Evolutionary conservation across 2,888 invertebrate genomes (phyloP).

Genomic region (Ptychoptera albimana): DNA sequence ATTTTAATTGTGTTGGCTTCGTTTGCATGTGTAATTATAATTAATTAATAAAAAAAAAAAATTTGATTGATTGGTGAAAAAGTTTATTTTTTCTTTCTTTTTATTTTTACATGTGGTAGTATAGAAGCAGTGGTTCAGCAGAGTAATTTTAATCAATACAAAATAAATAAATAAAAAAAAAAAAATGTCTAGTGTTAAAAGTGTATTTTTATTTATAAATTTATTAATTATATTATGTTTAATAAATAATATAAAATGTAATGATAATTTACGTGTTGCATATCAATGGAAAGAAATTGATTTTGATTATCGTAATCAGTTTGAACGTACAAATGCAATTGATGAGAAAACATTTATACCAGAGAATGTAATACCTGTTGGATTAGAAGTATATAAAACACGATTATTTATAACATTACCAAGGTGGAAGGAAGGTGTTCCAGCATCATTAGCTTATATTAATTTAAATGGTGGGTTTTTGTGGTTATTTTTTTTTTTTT

Average conservation of each 20-base stretch:
- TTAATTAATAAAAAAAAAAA: too few relatives aligned
- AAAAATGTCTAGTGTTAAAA: too few relatives aligned
- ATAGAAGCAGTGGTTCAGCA: too few relatives aligned
- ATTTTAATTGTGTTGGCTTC: too few relatives aligned
- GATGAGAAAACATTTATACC: constrained; percentile 43
- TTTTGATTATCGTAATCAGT: constrained; percentile 43
- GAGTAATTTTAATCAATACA: too few relatives aligned
- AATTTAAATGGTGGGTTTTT: constrained; percentile 44
- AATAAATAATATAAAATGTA: constrained; percentile 16
- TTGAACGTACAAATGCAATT: constrained; percentile 41
- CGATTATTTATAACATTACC: constrained; percentile 58
- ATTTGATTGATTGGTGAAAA: too few relatives aligned
- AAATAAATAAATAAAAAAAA: too few relatives aligned
- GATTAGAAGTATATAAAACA: constrained; percentile 51
- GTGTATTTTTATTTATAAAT: too few relatives aligned
- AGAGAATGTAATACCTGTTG: constrained; percentile 57
- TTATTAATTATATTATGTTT: too few relatives aligned
- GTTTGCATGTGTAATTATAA: too few relatives aligned
- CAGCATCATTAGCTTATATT: constrained; percentile 57
- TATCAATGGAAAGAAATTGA: constrained; percentile 62
- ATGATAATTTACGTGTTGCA: constrained; percentile 50
- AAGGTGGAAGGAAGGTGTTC: constrained; percentile 58
- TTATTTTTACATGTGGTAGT: too few relatives aligned
- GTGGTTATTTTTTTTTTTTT: not conserved
- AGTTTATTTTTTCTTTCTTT: too few relatives aligned